Percentiles rank a stretch among this genome's conserved stretches.
phyloP scores from a whole-genome alignment of 2,797 vertebrate species.

The Garrulus glandarius region DNA sequence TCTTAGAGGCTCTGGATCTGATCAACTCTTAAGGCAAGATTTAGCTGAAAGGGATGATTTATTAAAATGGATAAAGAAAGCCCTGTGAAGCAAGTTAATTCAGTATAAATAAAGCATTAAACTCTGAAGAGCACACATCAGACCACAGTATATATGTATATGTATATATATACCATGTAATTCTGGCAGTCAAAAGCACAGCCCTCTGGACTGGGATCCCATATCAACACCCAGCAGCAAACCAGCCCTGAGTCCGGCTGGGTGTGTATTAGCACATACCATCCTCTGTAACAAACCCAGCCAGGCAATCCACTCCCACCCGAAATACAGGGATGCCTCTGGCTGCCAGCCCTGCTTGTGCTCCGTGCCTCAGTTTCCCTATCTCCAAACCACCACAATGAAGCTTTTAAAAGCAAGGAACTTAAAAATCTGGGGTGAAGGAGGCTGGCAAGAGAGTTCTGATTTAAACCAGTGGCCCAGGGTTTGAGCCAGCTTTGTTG shows the following conservation, averaged over 20 bases:
- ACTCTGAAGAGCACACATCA: constrained; percentile 6
- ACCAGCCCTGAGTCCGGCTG: background rate
- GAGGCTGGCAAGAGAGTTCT: background rate
- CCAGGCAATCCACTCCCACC: background rate
- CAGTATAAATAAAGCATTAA: constrained; percentile 59
- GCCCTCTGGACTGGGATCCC: background rate
- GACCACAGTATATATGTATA: background rate
- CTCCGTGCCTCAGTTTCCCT: background rate
- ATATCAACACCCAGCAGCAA: background rate
- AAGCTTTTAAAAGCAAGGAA: background rate
- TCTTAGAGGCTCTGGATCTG: constrained; percentile 36
- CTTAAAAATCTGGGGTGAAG: background rate
- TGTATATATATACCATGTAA: background rate
- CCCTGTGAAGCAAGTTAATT: constrained; percentile 41
- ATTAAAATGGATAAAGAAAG: constrained; percentile 65
- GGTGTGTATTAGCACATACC: background rate
- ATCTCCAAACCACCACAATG: background rate
- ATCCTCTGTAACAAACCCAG: background rate
- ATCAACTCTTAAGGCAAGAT: constrained; percentile 34
- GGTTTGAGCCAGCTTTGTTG: background rate
- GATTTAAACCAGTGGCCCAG: background rate
- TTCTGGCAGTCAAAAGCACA: background rate
- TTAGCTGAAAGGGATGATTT: constrained; percentile 43
- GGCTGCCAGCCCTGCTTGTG: fast-evolving
- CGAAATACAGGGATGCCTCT: background rate